These are phyloP conservation scores for Hirtodrosophila histrioides DNA, from an alignment of 2,888 invertebrate genomes.

Conservation along the genomic window DNA sequence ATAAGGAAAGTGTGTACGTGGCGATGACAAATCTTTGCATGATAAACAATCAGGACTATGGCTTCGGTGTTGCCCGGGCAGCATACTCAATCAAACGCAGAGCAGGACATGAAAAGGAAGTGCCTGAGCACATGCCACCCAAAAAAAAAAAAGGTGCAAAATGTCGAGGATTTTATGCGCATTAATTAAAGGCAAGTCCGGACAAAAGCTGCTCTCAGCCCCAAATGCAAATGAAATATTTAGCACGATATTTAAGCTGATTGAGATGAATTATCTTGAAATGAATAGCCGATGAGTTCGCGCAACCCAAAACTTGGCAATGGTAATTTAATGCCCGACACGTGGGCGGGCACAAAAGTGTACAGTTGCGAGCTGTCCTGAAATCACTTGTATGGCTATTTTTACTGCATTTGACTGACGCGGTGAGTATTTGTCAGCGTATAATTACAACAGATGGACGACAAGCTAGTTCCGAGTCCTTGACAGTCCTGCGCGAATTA, in stretches of 20 bases:
- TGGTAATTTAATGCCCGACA: conserved; percentile 52
- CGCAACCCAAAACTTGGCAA: conserved; percentile 6
- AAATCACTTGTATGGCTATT: conserved; percentile 22
- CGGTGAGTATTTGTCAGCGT: not conserved
- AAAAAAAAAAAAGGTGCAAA: conserved; percentile 54
- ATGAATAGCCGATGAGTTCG: conserved; percentile 48
- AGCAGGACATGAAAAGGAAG: conserved; percentile 10
- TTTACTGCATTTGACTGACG: conserved; percentile 1
- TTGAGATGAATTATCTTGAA: conserved; percentile 72
- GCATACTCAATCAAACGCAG: conserved; percentile 51
- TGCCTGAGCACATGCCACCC: conserved; percentile 7
- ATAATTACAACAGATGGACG: conserved; percentile 26
- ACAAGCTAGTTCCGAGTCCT: conserved; percentile 20
- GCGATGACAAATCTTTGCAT: conserved; percentile 47
- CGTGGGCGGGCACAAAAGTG: conserved; percentile 34
- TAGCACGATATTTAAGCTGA: conserved; percentile 72
- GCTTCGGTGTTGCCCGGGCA: conserved; percentile 12
- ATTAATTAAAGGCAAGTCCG: conserved; percentile 62
- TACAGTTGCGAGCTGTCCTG: not conserved
- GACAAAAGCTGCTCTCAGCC: conserved; percentile 13
- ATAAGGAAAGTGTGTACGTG: not conserved
- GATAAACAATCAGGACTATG: conserved; percentile 45
- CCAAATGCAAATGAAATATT: conserved; percentile 68
- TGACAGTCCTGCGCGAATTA: conserved; percentile 27
- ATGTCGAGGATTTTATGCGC: conserved; percentile 67